Evolutionary conservation across 1,140 invertebrate genomes (phyloP).

Genomic region (Aphaenogaster floridana): DNA sequence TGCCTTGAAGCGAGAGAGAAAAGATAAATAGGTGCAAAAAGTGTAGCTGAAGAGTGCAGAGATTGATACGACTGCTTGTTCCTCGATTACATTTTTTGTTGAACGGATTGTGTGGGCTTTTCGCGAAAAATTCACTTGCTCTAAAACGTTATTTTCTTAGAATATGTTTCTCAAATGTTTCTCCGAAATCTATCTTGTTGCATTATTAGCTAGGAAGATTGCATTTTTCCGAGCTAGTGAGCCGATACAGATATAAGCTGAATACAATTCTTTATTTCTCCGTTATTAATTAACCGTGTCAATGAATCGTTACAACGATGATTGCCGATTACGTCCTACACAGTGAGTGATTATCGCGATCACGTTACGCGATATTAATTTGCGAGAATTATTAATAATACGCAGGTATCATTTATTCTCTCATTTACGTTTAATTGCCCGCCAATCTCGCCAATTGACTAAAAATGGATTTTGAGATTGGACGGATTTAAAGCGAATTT

Average conservation of each 20-base stretch:
- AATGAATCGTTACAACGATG: conserved; percentile 6
- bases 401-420: conserved; percentile 44
- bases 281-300: neutral
- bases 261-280: neutral
- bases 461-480: conserved; percentile 44
- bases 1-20: neutral
- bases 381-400: conserved; percentile 37
- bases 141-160: neutral
- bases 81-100: neutral
- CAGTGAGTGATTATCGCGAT: conserved; percentile 32
- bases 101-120: neutral
- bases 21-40: neutral
- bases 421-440: conserved; percentile 43
- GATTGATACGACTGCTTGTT: neutral
- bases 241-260: neutral
- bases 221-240: neutral
- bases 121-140: neutral
- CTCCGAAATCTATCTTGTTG: neutral
- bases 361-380: conserved; percentile 46
- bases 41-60: neutral
- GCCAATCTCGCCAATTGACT: conserved; percentile 9
- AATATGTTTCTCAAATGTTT: neutral
- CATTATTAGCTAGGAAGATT: neutral
- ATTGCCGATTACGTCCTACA: neutral
- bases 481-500: conserved; percentile 32